Evolutionary conservation across 1,140 invertebrate species (phyloP).

Genomic region (Manduca sexta): DNA sequence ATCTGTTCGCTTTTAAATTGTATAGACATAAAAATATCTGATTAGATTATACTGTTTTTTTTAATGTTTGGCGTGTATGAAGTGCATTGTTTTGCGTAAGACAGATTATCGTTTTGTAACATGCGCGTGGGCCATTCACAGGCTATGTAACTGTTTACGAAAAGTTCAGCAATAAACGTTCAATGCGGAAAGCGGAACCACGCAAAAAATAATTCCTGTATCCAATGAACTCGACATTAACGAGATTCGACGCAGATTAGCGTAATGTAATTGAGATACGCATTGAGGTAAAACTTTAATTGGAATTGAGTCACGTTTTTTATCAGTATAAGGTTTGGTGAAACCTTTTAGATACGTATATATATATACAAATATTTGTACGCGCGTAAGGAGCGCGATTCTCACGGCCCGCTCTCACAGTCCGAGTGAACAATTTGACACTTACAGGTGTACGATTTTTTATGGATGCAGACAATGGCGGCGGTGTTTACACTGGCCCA

Average conservation of each 20-base stretch:
- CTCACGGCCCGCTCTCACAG: constrained; percentile 52
- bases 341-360: not conserved
- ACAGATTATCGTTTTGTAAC: too few relatives aligned
- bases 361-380: constrained; percentile 14
- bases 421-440: constrained; percentile 68
- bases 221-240: constrained; percentile 1
- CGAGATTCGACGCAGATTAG: constrained; percentile 1
- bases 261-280: constrained; percentile 1
- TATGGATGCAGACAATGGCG: constrained; percentile 50
- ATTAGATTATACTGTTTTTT: too few relatives aligned
- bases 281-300: not conserved
- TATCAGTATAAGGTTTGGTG: not conserved
- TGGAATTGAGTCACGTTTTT: constrained; percentile 1
- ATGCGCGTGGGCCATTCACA: too few relatives aligned
- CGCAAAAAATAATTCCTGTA: not conserved
- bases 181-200: not conserved
- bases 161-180: not conserved
- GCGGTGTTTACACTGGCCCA: constrained; percentile 59
- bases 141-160: too few relatives aligned
- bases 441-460: constrained; percentile 70
- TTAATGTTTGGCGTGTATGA: too few relatives aligned
- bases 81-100: too few relatives aligned
- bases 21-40: too few relatives aligned
- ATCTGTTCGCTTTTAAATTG: too few relatives aligned
- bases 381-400: constrained; percentile 27